phyloP scores from a whole-genome alignment of 2,113 vertebrate species.

The Heterocephalus glaber region DNA sequence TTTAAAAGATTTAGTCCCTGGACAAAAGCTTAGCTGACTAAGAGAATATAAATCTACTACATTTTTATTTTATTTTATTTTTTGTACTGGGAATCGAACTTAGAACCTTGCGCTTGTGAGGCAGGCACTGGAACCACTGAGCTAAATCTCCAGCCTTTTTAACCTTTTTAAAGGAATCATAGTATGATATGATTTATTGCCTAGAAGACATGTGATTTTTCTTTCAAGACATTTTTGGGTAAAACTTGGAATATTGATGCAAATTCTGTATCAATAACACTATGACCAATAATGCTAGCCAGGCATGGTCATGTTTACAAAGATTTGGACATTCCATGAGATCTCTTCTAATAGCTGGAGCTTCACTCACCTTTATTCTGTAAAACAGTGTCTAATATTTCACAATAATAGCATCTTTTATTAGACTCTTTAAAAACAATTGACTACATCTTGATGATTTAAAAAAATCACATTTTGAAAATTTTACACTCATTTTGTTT shows the following conservation, averaged over 20 bases:
- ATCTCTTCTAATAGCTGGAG: background rate
- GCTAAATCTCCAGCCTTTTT: no score
- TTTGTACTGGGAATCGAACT: no score
- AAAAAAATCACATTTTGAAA: constrained; percentile 5
- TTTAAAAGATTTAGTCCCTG: background rate
- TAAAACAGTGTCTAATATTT: constrained; percentile 32
- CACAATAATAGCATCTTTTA: background rate
- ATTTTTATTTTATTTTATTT: no score
- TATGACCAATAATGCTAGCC: background rate
- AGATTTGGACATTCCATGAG: background rate
- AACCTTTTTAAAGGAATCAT: background rate
- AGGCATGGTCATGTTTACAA: background rate
- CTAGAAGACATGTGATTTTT: background rate
- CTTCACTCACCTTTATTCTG: background rate
- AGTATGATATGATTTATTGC: background rate
- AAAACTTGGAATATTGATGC: background rate
- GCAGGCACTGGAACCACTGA: no score
- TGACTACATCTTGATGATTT: background rate
- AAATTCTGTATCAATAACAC: constrained; percentile 12
- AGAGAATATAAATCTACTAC: background rate
- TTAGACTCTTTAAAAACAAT: background rate
- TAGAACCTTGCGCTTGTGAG: no score
- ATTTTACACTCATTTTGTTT: background rate
- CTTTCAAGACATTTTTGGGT: background rate
- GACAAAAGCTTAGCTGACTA: background rate